Evolutionary conservation across 2,113 vertebrate genomes (phyloP), one percentile per base, ranked within the genome.

Genomic region (Butorides virescens): DNA sequence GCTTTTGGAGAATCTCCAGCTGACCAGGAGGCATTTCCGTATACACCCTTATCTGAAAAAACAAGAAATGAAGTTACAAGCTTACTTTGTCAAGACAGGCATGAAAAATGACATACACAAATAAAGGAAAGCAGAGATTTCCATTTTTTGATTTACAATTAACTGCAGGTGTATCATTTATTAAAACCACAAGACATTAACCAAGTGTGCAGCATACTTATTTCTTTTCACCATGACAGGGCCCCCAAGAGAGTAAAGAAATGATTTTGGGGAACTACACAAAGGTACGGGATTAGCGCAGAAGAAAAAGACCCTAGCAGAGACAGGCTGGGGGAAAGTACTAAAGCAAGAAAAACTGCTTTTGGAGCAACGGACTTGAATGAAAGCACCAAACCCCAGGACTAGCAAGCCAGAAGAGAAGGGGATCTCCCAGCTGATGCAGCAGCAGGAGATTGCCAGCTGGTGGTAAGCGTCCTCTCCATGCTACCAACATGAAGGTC

Each of bases 41-140:
- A 74, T 75, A 84, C 17, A 87, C 53, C 49, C 39, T 80, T 80
- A 76, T 59, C n/a, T 73, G 50, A 80, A 97, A 93, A 39, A 88
- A 79, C 53, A 86, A 74, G 22, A 96, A 88, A 90, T 47, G 25
- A 86, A 88, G 26, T 86, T 93, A 78, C 66, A 83, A 91, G 58
- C 46, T 80, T 70, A 36, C 37, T 83, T 86, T 55, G 27, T 71
- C 84, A 80, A 67, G 55, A 52, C 4, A 71, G 77, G 47, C 55
- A 68, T 36, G 74, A 79, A 92, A 91, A 91, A 91, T 17, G 21
- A 59, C 34, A 10, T 4, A 70, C 19, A 74, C 25, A 80, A 32
- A 75, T 20, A 44, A 67, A 82, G 25, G 36, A 81, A 93, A 88
- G 46, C 23, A 73, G 23, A 0, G 32, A 76, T 50, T 86, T 94